These are phyloP conservation scores for Sphaeramia orbicularis DNA, from an alignment of 2,797 vertebrate genomes.

Conservation along the genomic window DNA sequence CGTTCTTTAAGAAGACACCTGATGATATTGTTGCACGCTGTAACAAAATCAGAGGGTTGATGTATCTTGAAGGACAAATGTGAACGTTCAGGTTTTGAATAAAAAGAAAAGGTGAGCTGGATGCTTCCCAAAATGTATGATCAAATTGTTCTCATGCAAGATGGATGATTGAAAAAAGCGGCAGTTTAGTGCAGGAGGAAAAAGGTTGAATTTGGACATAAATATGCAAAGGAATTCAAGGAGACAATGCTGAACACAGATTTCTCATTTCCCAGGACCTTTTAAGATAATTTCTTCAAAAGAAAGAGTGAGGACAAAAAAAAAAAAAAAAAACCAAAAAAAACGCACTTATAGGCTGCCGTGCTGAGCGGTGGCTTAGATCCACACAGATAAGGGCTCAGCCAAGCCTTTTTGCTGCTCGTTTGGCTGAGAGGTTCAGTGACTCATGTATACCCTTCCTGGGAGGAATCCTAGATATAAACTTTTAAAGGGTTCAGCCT, in stretches of 20 bases:
- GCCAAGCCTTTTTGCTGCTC: constrained; percentile 17
- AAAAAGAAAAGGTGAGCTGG: constrained; percentile 1
- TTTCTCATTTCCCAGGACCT: constrained; percentile 8
- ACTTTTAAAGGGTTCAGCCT: constrained; percentile 12
- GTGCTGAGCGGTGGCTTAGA: constrained; percentile 1
- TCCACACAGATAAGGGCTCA: constrained; percentile 6
- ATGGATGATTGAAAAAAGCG: neutral
- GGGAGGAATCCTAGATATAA: constrained; percentile 11
- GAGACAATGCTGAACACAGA: neutral
- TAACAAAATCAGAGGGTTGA: neutral
- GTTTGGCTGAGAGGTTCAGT: constrained; percentile 15
- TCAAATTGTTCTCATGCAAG: neutral
- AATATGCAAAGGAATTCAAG: neutral
- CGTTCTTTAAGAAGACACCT: neutral
- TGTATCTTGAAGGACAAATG: constrained; percentile 5
- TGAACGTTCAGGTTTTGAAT: neutral
- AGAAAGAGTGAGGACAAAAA: constrained; percentile 10
- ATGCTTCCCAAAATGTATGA: neutral
- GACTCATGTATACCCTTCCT: constrained; percentile 21
- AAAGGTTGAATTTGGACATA: neutral
- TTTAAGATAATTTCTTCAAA: constrained; percentile 11
- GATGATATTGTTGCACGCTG: too few species aligned
- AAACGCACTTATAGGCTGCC: neutral
- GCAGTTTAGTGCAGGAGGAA: neutral
- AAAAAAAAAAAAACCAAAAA: neutral